A percentile compares a stretch with the other conserved stretches of the same genome.
These are phyloP conservation scores for Thermophis baileyi DNA, from an alignment of 2,113 vertebrate species.

Conservation along the genomic window DNA sequence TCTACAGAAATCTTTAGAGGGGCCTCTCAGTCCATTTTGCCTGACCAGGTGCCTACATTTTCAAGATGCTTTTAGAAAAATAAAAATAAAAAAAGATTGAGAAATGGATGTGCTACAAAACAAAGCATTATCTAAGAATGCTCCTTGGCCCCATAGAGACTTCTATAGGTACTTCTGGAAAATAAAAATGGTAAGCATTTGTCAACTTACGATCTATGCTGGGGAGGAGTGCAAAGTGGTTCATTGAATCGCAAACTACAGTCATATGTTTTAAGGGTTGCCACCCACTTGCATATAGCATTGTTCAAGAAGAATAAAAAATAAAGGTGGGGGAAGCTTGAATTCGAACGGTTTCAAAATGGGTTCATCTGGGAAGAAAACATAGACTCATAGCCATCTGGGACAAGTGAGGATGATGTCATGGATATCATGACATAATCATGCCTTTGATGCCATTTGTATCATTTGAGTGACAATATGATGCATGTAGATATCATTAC, in stretches of 20 bases:
- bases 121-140: not conserved
- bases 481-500: not conserved
- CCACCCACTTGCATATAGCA: not conserved
- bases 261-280: not conserved
- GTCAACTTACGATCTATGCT: not conserved
- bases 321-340: not conserved
- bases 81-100: not conserved
- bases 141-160: not conserved
- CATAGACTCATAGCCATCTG: not conserved
- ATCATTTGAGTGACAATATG: not conserved
- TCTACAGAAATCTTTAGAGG: not conserved
- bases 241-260: not conserved
- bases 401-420: not conserved
- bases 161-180: not conserved
- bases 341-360: not conserved
- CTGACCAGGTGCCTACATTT: not conserved
- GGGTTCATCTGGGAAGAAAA: not conserved
- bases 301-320: not conserved
- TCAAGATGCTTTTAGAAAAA: not conserved
- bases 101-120: not conserved
- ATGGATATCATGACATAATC: not conserved
- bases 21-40: not conserved
- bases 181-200: not conserved
- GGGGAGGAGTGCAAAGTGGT: not conserved
- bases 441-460: not conserved